phyloP scores from a whole-genome alignment of 2,797 vertebrate species.

The Phataginus tetradactyla region DNA sequence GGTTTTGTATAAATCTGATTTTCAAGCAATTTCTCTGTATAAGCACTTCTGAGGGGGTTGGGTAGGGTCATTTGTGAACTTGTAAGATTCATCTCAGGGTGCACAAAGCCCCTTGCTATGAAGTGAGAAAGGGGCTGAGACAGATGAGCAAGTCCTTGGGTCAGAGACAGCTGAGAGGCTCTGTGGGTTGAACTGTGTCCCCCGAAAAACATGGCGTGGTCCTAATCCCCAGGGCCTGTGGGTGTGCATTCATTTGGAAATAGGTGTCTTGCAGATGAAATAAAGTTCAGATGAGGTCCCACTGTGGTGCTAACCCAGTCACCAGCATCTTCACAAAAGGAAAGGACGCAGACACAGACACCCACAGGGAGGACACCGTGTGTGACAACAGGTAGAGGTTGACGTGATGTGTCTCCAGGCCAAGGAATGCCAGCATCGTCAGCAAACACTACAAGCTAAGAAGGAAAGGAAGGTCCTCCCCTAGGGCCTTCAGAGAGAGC shows the following conservation, averaged over 20 bases:
- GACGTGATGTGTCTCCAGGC: no score
- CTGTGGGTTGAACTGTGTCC: neutral
- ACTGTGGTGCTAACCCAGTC: fast-evolving
- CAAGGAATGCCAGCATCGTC: neutral
- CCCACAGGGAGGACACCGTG: fast-evolving
- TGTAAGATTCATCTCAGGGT: neutral
- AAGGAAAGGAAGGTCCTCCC: neutral
- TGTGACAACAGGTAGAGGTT: fast-evolving
- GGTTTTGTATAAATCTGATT: constrained; percentile 30
- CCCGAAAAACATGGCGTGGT: neutral
- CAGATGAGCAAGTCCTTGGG: neutral
- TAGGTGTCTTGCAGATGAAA: neutral
- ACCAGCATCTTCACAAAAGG: no score
- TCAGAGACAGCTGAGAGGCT: neutral
- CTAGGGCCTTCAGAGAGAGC: neutral
- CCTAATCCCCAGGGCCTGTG: neutral
- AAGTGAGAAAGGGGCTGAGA: neutral
- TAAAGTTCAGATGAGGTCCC: neutral
- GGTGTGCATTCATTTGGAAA: neutral
- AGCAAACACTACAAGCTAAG: neutral
- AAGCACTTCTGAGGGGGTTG: neutral
- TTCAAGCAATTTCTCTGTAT: constrained; percentile 42
- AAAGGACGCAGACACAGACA: neutral
- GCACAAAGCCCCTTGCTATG: neutral
- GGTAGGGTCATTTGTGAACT: neutral